Percentiles rank a stretch among this genome's conserved stretches.
Evolutionary conservation across 1,140 invertebrate genomes (phyloP).

Genomic region (Lanistes nyassanus): DNA sequence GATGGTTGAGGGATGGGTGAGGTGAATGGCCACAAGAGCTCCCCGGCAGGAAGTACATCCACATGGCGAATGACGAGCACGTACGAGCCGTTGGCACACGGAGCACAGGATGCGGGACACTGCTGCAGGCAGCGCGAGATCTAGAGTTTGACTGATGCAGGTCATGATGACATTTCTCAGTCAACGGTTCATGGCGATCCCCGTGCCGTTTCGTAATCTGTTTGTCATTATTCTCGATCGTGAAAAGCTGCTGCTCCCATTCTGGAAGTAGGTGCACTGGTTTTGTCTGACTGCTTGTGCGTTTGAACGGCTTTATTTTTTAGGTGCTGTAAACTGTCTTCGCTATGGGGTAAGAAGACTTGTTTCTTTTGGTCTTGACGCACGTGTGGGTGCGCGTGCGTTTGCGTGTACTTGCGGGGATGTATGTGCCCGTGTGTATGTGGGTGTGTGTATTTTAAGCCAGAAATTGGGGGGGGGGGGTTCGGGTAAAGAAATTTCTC

Average conservation of each 20-base stretch:
- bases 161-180: background rate
- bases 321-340: background rate
- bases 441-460: background rate
- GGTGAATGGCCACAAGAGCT: no score
- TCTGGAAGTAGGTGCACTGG: background rate
- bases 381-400: background rate
- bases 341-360: background rate
- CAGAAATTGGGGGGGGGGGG: no score
- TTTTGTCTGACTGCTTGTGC: background rate
- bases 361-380: background rate
- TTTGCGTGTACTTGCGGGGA: background rate
- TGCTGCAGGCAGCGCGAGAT: no score
- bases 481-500: no score
- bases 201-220: background rate
- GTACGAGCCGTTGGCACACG: no score
- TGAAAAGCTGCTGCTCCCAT: background rate
- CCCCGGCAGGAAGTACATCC: no score
- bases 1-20: no score
- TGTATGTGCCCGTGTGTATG: background rate
- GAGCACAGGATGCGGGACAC: no score
- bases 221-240: background rate
- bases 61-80: no score
- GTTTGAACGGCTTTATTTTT: background rate
- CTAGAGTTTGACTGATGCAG: background rate
- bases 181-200: background rate